phyloP scores from a whole-genome alignment of 2,113 vertebrate genomes.

The Ranitomeya imitator region DNA sequence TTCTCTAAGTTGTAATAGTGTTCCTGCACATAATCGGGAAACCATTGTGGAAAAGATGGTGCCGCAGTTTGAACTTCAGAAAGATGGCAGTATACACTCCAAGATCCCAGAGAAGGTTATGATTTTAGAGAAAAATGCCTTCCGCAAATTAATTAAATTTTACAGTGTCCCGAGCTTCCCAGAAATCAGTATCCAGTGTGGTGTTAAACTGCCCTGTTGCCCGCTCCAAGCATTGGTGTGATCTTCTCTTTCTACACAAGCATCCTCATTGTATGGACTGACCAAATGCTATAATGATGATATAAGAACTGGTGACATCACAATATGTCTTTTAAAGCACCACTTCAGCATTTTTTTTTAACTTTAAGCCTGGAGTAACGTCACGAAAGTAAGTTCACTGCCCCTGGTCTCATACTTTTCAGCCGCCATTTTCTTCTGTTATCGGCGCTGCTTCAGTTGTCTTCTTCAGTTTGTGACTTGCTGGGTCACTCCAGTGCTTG shows the following conservation, averaged over 20 bases:
- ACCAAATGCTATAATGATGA: not conserved
- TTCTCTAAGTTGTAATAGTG: conserved; percentile 88
- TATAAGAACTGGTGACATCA: not conserved
- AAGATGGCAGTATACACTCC: conserved; percentile 65
- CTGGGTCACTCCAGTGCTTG: too few species aligned
- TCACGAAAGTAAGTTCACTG: too few species aligned
- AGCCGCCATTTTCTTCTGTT: too few species aligned
- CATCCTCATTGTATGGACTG: not conserved
- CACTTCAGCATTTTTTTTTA: too few species aligned
- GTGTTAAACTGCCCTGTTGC: conserved; percentile 82
- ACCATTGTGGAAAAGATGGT: conserved; percentile 61
- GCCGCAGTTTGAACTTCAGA: conserved; percentile 58
- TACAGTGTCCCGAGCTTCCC: conserved; percentile 89
- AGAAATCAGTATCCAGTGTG: conserved; percentile 81
- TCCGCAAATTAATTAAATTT: conserved; percentile 89
- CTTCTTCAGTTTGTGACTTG: too few species aligned
- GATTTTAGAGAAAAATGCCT: conserved; percentile 76
- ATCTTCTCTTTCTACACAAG: not conserved
- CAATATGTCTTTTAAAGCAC: not conserved
- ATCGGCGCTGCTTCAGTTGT: too few species aligned
- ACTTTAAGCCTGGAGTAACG: too few species aligned
- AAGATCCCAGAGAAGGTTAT: conserved; percentile 78
- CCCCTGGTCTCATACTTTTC: too few species aligned
- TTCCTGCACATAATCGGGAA: conserved; percentile 69
- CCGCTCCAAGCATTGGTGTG: conserved; percentile 79